Conservation (phyloP, 2,113 vertebrate genomes). For the Cyphomyrus discorhynchus region DNA sequence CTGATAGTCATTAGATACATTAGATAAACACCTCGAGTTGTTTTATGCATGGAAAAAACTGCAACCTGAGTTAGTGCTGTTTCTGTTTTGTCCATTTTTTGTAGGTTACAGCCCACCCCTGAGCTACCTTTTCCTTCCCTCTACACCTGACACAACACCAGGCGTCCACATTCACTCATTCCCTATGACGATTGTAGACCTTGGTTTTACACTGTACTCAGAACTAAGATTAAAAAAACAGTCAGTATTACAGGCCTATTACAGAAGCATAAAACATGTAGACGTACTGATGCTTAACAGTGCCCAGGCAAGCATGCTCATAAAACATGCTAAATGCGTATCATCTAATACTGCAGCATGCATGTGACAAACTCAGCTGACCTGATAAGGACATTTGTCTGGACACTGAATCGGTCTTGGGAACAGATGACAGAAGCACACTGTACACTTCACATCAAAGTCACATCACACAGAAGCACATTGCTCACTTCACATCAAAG, state of each 20-base stretch:
- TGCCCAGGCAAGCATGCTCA: neutral
- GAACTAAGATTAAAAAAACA: neutral
- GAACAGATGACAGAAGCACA: neutral
- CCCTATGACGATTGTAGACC: neutral
- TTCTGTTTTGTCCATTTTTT: neutral
- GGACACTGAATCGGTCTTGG: neutral
- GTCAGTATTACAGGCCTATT: neutral
- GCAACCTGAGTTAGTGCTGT: neutral
- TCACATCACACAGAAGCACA: neutral
- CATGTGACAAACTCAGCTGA: neutral
- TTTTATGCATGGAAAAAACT: neutral
- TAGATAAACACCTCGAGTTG: neutral
- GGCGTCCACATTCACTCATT: neutral
- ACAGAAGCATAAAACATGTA: neutral
- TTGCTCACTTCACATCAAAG: neutral
- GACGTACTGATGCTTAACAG: neutral
- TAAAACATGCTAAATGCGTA: neutral
- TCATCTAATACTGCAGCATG: neutral
- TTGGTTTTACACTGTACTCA: neutral
- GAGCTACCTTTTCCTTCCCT: conserved; percentile 78
- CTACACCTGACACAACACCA: conserved; percentile 54
- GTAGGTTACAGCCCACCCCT: conserved; percentile 82
- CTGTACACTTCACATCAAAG: neutral
- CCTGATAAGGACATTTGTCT: neutral
- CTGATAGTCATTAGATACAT: neutral